phyloP scores from a whole-genome alignment of 2,797 vertebrate species.

The Myripristis murdjan region DNA sequence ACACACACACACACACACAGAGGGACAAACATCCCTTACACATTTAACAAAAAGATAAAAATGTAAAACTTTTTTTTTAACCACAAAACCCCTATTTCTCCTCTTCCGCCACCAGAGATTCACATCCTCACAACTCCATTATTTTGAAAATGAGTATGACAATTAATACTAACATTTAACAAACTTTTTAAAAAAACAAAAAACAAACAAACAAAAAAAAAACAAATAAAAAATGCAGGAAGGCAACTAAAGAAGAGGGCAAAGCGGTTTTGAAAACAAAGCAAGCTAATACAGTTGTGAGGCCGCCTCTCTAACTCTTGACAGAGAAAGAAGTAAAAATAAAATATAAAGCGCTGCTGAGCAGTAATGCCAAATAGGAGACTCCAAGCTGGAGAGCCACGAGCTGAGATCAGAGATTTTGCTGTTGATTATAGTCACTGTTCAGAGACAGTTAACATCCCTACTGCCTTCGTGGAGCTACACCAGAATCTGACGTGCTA shows the following conservation, averaged over 20 bases:
- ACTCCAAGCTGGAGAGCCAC: slow-evolving; percentile 26
- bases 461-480: slow-evolving; percentile 32
- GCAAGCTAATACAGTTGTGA: slow-evolving; percentile 23
- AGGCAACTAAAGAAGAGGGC: slow-evolving; percentile 78
- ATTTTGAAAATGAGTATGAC: slow-evolving; percentile 67
- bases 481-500: slow-evolving; percentile 37
- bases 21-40: slow-evolving; percentile 59
- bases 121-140: slow-evolving; percentile 51
- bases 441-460: slow-evolving; percentile 20
- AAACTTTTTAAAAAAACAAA: slow-evolving; percentile 59
- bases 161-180: slow-evolving; percentile 72
- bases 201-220: slow-evolving; percentile 23
- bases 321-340: slow-evolving; percentile 47
- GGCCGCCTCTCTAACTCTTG: slow-evolving; percentile 11
- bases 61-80: slow-evolving; percentile 75
- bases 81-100: slow-evolving; percentile 54
- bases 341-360: background rate
- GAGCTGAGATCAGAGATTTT: slow-evolving; percentile 24
- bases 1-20: slow-evolving; percentile 27
- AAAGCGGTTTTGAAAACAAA: slow-evolving; percentile 53
- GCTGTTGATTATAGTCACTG: slow-evolving; percentile 4
- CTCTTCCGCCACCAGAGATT: slow-evolving; percentile 62
- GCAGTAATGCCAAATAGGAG: slow-evolving; percentile 16
- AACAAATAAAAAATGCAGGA: slow-evolving; percentile 63
- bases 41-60: slow-evolving; percentile 72